phyloP scores from a whole-genome alignment of 2,113 vertebrate species.

The Platysternon megacephalum region DNA sequence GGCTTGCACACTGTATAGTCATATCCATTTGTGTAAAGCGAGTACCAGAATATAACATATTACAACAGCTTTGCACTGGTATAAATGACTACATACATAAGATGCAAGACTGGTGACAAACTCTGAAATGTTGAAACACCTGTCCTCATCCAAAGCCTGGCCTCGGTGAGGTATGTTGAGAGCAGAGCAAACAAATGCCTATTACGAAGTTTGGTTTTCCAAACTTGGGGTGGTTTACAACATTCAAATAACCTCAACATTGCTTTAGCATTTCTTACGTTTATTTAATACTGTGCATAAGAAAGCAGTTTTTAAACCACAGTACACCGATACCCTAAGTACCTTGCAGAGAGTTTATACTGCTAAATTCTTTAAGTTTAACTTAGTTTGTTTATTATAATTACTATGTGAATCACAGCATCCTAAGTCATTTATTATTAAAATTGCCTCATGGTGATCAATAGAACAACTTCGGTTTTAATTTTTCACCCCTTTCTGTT shows the following conservation, averaged over 20 bases:
- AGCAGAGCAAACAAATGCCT: neutral
- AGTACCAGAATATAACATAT: neutral
- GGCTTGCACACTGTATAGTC: neutral
- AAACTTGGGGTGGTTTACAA: neutral
- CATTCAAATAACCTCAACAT: neutral
- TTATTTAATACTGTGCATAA: neutral
- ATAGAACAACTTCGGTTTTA: constrained; percentile 65
- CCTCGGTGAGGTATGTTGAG: neutral
- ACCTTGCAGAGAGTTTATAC: constrained; percentile 41
- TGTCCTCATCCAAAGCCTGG: neutral
- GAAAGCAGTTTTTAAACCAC: neutral
- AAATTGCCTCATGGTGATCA: constrained; percentile 75
- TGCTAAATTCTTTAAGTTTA: constrained; percentile 44
- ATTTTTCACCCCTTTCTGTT: constrained; percentile 50
- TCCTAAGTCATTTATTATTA: constrained; percentile 73
- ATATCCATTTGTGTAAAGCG: neutral
- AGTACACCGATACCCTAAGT: constrained; percentile 17
- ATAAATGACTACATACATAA: neutral
- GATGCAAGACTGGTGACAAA: neutral
- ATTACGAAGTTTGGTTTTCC: neutral
- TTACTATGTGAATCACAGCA: constrained; percentile 64
- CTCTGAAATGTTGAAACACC: neutral
- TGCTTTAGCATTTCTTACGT: neutral
- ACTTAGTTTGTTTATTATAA: constrained; percentile 71
- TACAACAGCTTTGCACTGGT: neutral